A percentile compares a stretch with the other conserved stretches of the same genome.
Evolutionary conservation across 2,888 invertebrate genomes (phyloP).

Genomic region (Kryphioiulus occultus): DNA sequence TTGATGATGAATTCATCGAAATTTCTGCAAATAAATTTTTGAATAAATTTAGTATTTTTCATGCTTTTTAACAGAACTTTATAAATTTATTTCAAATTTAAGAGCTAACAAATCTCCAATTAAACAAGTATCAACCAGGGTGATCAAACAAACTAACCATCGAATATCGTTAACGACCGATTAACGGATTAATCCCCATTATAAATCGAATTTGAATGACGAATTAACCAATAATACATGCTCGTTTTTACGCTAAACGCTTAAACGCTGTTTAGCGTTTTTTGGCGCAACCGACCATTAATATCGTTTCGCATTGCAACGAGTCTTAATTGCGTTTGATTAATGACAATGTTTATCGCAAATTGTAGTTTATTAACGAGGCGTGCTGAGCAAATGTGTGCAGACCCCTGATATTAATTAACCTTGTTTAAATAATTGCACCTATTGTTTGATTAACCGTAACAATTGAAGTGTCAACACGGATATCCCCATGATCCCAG

Average conservation of each 20-base stretch:
- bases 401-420: constrained; percentile 20
- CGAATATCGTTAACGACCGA: too few relatives aligned
- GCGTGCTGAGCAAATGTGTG: constrained; percentile 13
- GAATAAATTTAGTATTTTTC: too few relatives aligned
- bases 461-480: background rate
- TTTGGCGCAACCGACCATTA: background rate
- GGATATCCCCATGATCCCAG: background rate
- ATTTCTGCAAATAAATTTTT: too few relatives aligned
- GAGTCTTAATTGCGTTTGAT: background rate
- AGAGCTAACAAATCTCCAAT: too few relatives aligned
- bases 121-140: too few relatives aligned
- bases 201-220: too few relatives aligned
- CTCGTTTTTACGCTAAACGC: background rate
- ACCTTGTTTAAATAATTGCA: constrained; percentile 27
- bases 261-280: background rate
- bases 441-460: constrained; percentile 29
- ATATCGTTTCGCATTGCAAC: background rate
- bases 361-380: constrained; percentile 35
- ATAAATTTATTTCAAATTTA: too few relatives aligned
- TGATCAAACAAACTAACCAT: too few relatives aligned
- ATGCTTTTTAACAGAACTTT: too few relatives aligned
- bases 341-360: background rate
- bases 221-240: too few relatives aligned
- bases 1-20: too few relatives aligned
- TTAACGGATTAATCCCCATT: too few relatives aligned